Evolutionary conservation across 2,113 vertebrate species (phyloP).

Genomic region (Otolemur garnettii): DNA sequence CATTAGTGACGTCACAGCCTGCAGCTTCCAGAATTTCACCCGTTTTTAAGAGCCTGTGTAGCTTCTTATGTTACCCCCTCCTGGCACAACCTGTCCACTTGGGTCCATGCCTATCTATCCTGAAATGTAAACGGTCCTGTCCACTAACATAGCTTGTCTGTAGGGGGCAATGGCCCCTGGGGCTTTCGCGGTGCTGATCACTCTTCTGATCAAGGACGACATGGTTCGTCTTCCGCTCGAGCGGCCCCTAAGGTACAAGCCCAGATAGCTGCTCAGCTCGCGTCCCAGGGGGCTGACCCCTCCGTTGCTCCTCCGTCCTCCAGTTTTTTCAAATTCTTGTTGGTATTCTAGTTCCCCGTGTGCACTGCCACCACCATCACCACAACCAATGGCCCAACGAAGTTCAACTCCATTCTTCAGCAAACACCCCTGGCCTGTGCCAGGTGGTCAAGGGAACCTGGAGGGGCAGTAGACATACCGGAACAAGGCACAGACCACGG

Average conservation of each 20-base stretch:
- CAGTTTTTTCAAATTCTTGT: neutral
- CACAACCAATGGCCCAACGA: neutral
- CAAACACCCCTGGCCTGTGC: neutral
- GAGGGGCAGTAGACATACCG: too few relatives aligned
- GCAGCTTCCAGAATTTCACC: slow-evolving; percentile 96
- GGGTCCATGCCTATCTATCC: too few relatives aligned
- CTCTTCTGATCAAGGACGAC: slow-evolving; percentile 89
- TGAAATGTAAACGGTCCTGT: too few relatives aligned
- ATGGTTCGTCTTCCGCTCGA: slow-evolving; percentile 73
- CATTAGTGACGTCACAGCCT: slow-evolving; percentile 93
- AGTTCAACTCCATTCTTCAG: neutral
- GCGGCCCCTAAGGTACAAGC: rapidly evolving
- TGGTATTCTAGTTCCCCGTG: neutral
- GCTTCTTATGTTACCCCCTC: too few relatives aligned
- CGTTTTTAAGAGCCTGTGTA: slow-evolving; percentile 93
- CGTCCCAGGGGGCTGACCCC: rapidly evolving
- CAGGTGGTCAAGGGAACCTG: neutral
- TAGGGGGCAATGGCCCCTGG: slow-evolving; percentile 91
- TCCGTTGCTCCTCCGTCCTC: rapidly evolving
- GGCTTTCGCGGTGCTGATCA: slow-evolving; percentile 89
- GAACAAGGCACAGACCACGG: too few relatives aligned
- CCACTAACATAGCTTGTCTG: slow-evolving; percentile 87
- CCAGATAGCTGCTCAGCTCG: rapidly evolving
- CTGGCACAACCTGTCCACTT: too few relatives aligned
- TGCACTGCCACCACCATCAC: too few relatives aligned